Evolutionary conservation across 2,113 vertebrate genomes (phyloP), one percentile per base, ranked within the genome.

Genomic region (Candoia aspera): DNA sequence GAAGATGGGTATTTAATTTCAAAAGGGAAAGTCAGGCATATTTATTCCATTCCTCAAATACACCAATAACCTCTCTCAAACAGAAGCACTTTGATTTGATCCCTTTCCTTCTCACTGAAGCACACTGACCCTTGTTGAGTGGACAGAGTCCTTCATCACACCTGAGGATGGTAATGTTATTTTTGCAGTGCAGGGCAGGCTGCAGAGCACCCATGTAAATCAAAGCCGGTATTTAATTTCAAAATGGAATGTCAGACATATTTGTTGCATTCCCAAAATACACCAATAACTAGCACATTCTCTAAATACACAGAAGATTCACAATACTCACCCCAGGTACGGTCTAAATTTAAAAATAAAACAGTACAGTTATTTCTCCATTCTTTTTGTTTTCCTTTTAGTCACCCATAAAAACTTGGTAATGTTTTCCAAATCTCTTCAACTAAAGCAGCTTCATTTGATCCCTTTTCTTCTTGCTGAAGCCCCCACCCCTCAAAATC

Each of bases 271-370:
- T 79, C 15, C 33, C 33, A 2, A 33, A 33, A 73, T 33, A 13
- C 10, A 33, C n/a, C 33, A 1, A 73, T 73, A 2, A 49, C 0
- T 5, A 3, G 6, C 15, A 37, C n/a, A 79, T 79, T 8, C n/a
- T 79, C 15, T 37, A 19, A 79, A 15, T 6, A 37, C n/a, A 79
- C 19, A 15, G 68, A 79, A 79, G 6, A 19, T 37, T 79, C 37
- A 79, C 8, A 79, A 79, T 79, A 79, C 33, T 21, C 1, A 79
- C 33, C 2, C 0, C 2, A 1, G 68, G 3, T 2, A 49, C 1
- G n/a, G 19, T 17, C 68, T 21, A 79, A 79, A 79, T 37, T 79
- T 37, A 2, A 79, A 79, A 79, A 37, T 19, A 79, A 79, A 79
- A 79, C 6, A 37, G 8, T 21, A 8, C n/a, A 37, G 33, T 37